Evolutionary conservation across 2,888 invertebrate genomes (phyloP).

Genomic region (Oasisia sp.): DNA sequence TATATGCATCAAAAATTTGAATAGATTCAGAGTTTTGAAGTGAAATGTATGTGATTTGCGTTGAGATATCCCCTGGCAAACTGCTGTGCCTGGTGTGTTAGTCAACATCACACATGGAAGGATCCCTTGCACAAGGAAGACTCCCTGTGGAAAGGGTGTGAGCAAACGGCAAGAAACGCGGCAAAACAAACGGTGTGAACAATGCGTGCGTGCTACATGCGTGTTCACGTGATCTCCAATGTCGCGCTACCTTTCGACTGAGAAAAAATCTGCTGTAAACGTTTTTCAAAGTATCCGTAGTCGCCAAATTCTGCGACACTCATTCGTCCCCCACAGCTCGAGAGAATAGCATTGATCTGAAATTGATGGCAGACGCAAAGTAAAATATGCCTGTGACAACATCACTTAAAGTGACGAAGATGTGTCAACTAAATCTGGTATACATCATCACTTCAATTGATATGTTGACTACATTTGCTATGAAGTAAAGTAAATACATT

Average conservation of each 20-base stretch:
- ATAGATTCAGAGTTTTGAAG: neutral
- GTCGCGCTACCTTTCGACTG: constrained; percentile 44
- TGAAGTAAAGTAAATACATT: neutral
- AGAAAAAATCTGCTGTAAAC: constrained; percentile 44
- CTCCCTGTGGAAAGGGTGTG: neutral
- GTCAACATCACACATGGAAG: neutral
- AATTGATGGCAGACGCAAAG: constrained; percentile 27
- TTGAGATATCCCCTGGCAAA: neutral
- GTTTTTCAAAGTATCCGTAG: constrained; percentile 45
- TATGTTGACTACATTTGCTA: too few species aligned
- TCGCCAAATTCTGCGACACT: constrained; percentile 44
- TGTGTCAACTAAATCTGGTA: neutral
- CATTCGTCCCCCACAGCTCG: constrained; percentile 58
- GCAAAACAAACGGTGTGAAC: constrained; percentile 8
- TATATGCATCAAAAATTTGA: neutral
- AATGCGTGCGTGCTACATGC: neutral
- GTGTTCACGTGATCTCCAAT: neutral
- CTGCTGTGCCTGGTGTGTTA: neutral
- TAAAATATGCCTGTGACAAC: neutral
- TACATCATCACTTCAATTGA: neutral
- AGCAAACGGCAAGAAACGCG: neutral
- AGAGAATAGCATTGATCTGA: constrained; percentile 61
- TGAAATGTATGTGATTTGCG: neutral
- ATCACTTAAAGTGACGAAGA: neutral
- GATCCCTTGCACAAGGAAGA: neutral